Conservation (phyloP, 2,888 invertebrate genomes). For the Pyrocoelia pectoralis region DNA sequence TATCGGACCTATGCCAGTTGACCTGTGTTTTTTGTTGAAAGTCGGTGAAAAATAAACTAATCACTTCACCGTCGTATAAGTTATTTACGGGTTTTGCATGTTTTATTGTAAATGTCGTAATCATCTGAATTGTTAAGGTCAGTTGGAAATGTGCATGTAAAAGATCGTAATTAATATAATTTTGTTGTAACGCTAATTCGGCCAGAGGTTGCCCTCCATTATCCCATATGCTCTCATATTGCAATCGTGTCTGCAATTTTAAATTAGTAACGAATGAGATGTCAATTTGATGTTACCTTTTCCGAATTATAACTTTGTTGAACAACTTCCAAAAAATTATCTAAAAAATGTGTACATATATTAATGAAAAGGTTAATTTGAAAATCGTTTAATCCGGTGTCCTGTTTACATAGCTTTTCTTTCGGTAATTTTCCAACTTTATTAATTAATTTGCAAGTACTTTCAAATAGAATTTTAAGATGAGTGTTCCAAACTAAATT, state of each 20-base stretch:
- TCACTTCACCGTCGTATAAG: slow-evolving; percentile 78
- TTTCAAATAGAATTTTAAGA: slow-evolving; percentile 81
- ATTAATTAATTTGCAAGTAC: slow-evolving; percentile 77
- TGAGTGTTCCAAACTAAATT: slow-evolving; percentile 90
- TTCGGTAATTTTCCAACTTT: slow-evolving; percentile 87
- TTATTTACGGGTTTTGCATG: slow-evolving; percentile 74
- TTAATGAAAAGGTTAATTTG: slow-evolving; percentile 65
- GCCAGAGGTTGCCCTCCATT: slow-evolving; percentile 70
- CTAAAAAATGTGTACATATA: slow-evolving; percentile 62
- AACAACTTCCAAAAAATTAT: slow-evolving; percentile 59
- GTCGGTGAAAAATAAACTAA: slow-evolving; percentile 66
- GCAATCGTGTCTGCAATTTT: slow-evolving; percentile 49
- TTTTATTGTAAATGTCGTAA: slow-evolving; percentile 80
- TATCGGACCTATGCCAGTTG: slow-evolving; percentile 71
- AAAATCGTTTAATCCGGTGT: slow-evolving; percentile 74
- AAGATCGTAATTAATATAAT: slow-evolving; percentile 76
- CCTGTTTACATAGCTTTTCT: slow-evolving; percentile 82
- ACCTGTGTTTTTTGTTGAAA: slow-evolving; percentile 64
- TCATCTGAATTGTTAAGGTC: slow-evolving; percentile 77
- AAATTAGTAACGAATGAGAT: too few relatives aligned
- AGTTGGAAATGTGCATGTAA: slow-evolving; percentile 84
- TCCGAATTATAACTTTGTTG: slow-evolving; percentile 52
- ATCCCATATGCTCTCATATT: slow-evolving; percentile 74
- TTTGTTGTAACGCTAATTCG: slow-evolving; percentile 80
- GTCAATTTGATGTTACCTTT: too few relatives aligned